Base-by-base conservation (phyloP, 1,140 invertebrate species). In the Heliothis virescens region DNA sequence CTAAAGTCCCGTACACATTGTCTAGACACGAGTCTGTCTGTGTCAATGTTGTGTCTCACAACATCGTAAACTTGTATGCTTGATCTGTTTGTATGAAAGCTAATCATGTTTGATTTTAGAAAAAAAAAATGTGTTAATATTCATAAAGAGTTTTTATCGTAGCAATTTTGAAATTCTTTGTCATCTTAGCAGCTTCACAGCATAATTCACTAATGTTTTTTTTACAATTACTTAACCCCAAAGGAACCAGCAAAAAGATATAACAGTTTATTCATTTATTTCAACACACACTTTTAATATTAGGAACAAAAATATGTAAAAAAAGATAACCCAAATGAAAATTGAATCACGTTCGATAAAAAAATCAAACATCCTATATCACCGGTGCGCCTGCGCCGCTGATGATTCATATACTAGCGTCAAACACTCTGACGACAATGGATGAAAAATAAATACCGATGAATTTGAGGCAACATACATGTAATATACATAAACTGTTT, bases 351-450 rank as follows among this genome's bases (percentile, higher is more conserved):
- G 5, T 7, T 11, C 2, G n/a, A 15, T 13, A 1, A 41, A 13
- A 69, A 18, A 72, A 47, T 48, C 4, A n/a, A 87, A 75, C 87
- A 88, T 0, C 78, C 87, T 88, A 80, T 90, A 88, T 80, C 53
- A 0, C 60, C 21, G 75, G 78, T 88, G 90, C 91, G 89, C 88
- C 79, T 48, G 90, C 88, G 90, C 90, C 79, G 90, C 90, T 79
- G 85, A 87, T 92, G 91, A 92, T 67, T 92, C 91, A 92, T 41
- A 82, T 78, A 69, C 80, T 84, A 91, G 88, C 90, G 86, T 87
- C 88, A 90, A 92, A 92, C 86, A 89, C 86, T 87, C 89, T 89
- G 89, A 88, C 86, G 87, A 89, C 87, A 90, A 89, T 87, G 84
- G 83, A 86, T 89, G 87, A 88, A 91, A 91, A 91, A 89, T 86